Evolutionary conservation across 2,888 invertebrate species (phyloP), one percentile per base, ranked within the genome.

Genomic region (Drosophila falleni): DNA sequence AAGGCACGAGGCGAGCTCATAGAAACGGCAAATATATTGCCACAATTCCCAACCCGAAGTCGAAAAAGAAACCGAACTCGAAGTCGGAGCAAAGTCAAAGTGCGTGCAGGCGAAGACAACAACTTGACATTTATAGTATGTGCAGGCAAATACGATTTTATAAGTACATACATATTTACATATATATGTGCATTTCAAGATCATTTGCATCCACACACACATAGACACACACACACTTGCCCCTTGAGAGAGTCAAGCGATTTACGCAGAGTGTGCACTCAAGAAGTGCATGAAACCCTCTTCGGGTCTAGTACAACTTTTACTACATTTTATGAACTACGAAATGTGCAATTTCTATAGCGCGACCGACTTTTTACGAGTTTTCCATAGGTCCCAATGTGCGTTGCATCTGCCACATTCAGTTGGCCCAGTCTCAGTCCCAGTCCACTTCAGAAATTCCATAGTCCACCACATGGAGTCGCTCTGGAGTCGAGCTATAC

Each of bases 291-390:
- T 10, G 46, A 16, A 15, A 56, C 65, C 50, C 77, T 81, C 56
- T 49, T 46, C 42, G 47, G 35, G 37, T 19, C 49, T 50, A 31
- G 29, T n/a, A n/a, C 46, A 26, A 46, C 29, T 35, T 46, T 10
- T 39, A 46, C 53, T 41, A 59, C 54, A 71, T 68, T 84, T 89
- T 81, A 89, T 84, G 79, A 79, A 87, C 89, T 85, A 70, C 82
- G 78, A 81, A 90, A 88, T 83, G 90, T 89, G 87, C 87, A 87
- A 90, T 88, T 85, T 89, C 73, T 71, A 61, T 41, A 51, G 53
- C 50, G 54, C 73, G 54, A 71, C 42, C 47, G 60, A 70, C 55
- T 68, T 87, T 85, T 87, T 79, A 81, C 71, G 79, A 85, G 72
- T 90, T 78, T 83, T 76, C 85, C 81, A 84, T 72, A 62, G 84